Evolutionary conservation across 1,140 invertebrate genomes (phyloP).

Genomic region (Oncopodura yosiiana): DNA sequence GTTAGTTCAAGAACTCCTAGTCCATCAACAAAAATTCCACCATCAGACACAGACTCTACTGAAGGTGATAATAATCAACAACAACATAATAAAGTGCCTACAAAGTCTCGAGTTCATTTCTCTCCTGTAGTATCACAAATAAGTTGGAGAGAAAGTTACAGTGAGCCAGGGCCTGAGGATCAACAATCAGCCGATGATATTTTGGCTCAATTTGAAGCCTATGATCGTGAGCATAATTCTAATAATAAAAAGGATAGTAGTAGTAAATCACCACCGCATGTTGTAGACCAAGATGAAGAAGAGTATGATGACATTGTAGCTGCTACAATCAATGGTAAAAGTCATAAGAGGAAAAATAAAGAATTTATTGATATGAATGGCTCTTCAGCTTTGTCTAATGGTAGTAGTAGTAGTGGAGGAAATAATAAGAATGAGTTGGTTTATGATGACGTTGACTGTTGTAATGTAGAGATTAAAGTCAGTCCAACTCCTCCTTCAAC

Average conservation of each 20-base stretch:
- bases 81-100: not conserved
- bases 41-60: not conserved
- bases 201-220: not conserved
- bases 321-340: not conserved
- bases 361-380: slow-evolving; percentile 13
- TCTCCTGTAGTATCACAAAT: slow-evolving; percentile 32
- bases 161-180: slow-evolving; percentile 21
- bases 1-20: slow-evolving; percentile 29
- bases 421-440: slow-evolving; percentile 1
- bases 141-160: slow-evolving; percentile 34
- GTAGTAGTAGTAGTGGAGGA: not conserved
- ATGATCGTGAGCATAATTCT: not conserved
- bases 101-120: slow-evolving; percentile 26
- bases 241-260: too few species aligned
- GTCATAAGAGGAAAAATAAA: slow-evolving; percentile 1
- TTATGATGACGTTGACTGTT: slow-evolving; percentile 26
- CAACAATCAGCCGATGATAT: slow-evolving; percentile 22
- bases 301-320: not conserved
- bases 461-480: slow-evolving; percentile 17
- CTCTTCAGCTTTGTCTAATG: not conserved
- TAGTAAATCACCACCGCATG: too few species aligned
- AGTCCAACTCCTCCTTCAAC: slow-evolving; percentile 1
- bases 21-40: slow-evolving; percentile 13
- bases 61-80: not conserved
- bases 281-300: not conserved